Evolutionary conservation across 2,888 invertebrate genomes (phyloP), one percentile per base, ranked within the genome.

Genomic region (Caenorhabditis sp.): DNA sequence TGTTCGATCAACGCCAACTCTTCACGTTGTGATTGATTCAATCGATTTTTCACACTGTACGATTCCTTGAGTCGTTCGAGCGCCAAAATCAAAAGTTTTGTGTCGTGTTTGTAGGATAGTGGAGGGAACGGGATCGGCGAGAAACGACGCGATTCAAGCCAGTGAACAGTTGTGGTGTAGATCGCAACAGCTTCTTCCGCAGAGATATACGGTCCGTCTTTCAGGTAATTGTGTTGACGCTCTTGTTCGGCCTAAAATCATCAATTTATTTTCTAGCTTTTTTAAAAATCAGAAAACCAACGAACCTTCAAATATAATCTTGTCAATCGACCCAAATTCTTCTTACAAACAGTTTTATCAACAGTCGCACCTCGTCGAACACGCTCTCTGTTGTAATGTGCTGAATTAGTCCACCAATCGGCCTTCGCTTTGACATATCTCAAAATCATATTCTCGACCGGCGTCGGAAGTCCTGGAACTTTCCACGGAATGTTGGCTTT

Each of bases 401-500:
- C 97, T 0, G 99, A 99, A 89, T 99, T 99, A 0, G 99, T 99
- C 99, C 99, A 99, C 99, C 99, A 99, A 89, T 99, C 99, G 0
- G 99, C 99, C 89, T 99, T 99, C 93, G 99, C 97, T 89, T 99
- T 99, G 14, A 99, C 99, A 89, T 97, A 99, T 43, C 99, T 92
- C 69, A 99, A 91, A 83, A 99, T 99, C 99, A 99, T 99, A 90
- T 99, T 99, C 90, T 99, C 99, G 77, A 99, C 97, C 0, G 99
- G 99, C 36, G 95, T 97, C 0, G 99, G 99, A 5, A 99, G 90
- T 3, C 97, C 99, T 1, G 99, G 99, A 1, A 97, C 94, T 92
- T 99, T 99, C 99, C 99, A 99, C 0, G 99, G 99, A 86, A 99
- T 99, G 89, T 99, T 97, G 0, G 99, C 99, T 89, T 99, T 99